phyloP scores from a whole-genome alignment of 64 coral and sea anemone species.

The Trachythela sp. region DNA sequence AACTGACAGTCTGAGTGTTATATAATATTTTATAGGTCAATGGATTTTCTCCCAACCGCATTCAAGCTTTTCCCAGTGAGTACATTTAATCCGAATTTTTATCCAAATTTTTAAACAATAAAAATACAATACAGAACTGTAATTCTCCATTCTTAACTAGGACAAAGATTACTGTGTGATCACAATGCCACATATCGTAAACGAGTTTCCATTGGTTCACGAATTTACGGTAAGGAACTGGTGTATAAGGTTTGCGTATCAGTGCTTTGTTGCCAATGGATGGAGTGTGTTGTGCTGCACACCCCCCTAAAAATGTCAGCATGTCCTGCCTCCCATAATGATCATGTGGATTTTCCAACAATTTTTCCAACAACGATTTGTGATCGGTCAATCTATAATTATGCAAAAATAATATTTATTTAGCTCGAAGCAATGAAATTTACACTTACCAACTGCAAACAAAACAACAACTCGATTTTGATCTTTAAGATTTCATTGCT shows the following conservation, averaged over 20 bases:
- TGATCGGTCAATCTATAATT: too few relatives aligned
- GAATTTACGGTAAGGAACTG: constrained; percentile 60
- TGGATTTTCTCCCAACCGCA: constrained; percentile 79
- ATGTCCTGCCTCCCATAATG: too few relatives aligned
- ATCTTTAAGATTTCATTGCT: too few relatives aligned
- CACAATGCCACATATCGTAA: constrained; percentile 90
- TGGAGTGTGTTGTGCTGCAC: not conserved
- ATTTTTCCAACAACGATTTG: too few relatives aligned
- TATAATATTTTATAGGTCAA: constrained; percentile 52
- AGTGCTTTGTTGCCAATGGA: not conserved
- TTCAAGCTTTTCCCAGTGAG: constrained; percentile 92
- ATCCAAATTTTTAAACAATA: not conserved
- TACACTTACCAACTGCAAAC: too few relatives aligned
- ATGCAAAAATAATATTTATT: too few relatives aligned
- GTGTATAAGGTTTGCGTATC: too few relatives aligned
- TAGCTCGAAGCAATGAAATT: too few relatives aligned
- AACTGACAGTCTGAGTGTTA: not conserved
- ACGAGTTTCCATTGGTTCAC: constrained; percentile 86
- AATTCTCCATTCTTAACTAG: constrained; percentile 24
- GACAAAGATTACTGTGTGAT: constrained; percentile 92
- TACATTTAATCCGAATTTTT: not conserved
- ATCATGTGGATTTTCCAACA: too few relatives aligned
- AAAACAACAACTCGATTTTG: too few relatives aligned
- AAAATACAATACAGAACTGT: not conserved
- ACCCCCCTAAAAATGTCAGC: too few relatives aligned